Percentiles rank a stretch among this genome's conserved stretches.
phyloP scores from a whole-genome alignment of 2,797 vertebrate species.

The Tapirus indicus region DNA sequence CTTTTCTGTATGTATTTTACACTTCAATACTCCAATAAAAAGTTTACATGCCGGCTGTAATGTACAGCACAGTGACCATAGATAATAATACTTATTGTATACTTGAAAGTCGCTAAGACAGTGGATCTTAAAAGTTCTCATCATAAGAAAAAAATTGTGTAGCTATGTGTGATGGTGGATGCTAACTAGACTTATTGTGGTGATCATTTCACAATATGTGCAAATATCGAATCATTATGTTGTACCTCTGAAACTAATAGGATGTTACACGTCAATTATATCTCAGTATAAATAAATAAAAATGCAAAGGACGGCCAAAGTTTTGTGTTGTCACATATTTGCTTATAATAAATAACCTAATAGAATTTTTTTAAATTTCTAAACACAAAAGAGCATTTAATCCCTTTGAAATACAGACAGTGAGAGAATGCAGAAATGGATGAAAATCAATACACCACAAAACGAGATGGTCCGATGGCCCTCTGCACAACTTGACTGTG shows the following conservation, averaged over 20 bases:
- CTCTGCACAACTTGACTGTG: accelerated
- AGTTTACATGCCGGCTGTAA: background rate
- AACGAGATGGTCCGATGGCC: background rate
- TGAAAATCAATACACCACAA: background rate
- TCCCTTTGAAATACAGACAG: background rate
- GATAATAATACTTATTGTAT: background rate
- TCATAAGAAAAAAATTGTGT: background rate
- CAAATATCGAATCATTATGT: background rate
- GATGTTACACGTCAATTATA: background rate
- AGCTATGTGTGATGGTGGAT: background rate
- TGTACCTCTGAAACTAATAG: background rate
- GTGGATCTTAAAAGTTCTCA: background rate
- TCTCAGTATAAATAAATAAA: background rate
- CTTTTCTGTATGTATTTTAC: background rate
- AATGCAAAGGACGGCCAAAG: background rate
- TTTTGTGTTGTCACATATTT: background rate
- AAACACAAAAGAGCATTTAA: background rate
- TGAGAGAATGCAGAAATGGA: background rate
- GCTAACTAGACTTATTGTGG: no score
- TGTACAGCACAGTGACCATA: no score
- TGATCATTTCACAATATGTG: background rate
- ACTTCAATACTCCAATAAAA: background rate
- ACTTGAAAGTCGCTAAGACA: background rate
- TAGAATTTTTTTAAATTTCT: background rate
- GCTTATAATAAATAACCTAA: background rate